Evolutionary conservation across 2,797 vertebrate species (phyloP).

Genomic region (Cossypha niveicapilla): DNA sequence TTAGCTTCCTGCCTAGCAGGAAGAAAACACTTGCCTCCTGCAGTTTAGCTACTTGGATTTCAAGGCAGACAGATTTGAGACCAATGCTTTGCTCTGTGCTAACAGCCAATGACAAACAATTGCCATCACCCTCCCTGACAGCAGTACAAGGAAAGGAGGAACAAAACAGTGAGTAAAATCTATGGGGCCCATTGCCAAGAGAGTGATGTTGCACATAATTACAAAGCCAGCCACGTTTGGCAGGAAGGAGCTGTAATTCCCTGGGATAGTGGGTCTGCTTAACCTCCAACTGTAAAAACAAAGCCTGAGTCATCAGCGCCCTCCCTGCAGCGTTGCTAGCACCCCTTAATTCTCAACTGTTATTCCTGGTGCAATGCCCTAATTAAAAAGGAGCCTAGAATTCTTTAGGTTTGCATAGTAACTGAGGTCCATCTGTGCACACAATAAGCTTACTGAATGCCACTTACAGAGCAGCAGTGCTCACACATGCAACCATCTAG

Average conservation of each 20-base stretch:
- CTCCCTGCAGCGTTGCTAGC: background rate
- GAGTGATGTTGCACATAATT: conserved; percentile 10
- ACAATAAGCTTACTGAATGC: background rate
- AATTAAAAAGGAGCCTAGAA: conserved; percentile 20
- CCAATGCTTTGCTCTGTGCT: background rate
- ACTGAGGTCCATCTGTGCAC: background rate
- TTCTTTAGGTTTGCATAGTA: background rate
- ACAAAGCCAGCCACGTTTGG: conserved; percentile 11
- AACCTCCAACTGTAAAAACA: conserved; percentile 34
- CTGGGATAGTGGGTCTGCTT: conserved; percentile 16
- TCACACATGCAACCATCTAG: background rate
- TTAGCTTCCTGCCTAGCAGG: conserved; percentile 46
- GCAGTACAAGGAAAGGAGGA: conserved; percentile 29
- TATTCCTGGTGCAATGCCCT: conserved; percentile 17
- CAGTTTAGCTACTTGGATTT: conserved; percentile 41
- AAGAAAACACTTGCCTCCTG: conserved; percentile 40
- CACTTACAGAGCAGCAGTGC: background rate
- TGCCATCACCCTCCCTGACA: conserved; percentile 37
- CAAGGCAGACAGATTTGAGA: conserved; percentile 22
- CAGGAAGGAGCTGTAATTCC: conserved; percentile 53
- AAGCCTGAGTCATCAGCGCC: background rate
- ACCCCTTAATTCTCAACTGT: conserved; percentile 3
- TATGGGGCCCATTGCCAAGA: conserved; percentile 41
- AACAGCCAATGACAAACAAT: conserved; percentile 46
- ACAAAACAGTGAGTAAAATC: conserved; percentile 32